These are phyloP conservation scores for Plebejus melissa DNA, from an alignment of 2,888 invertebrate genomes.

Conservation along the genomic window DNA sequence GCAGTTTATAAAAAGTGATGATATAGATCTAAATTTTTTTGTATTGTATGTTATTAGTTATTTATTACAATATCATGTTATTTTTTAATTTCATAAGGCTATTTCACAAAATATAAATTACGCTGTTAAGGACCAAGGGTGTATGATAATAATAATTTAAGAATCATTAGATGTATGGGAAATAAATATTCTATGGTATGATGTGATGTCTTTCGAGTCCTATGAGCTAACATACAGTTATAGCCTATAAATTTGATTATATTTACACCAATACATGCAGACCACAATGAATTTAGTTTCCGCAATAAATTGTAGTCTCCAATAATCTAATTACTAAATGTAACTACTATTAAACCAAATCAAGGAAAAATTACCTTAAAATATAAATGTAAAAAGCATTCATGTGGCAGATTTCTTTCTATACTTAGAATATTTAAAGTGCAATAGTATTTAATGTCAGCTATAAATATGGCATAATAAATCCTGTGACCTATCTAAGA, in stretches of 20 bases:
- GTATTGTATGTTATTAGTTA: background rate
- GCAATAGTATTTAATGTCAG: background rate
- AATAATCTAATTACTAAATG: background rate
- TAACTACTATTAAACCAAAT: background rate
- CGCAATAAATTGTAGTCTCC: conserved; percentile 5
- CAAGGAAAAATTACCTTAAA: background rate
- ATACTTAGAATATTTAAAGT: background rate
- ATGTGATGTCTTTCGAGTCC: background rate
- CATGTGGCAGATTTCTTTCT: background rate
- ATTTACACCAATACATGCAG: conserved; percentile 15
- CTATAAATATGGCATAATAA: background rate
- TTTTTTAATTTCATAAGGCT: background rate
- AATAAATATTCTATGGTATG: background rate
- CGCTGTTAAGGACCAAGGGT: background rate
- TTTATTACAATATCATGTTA: background rate
- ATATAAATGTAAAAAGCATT: conserved; percentile 10
- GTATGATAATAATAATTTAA: background rate
- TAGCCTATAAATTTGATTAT: conserved; percentile 11
- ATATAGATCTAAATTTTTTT: background rate
- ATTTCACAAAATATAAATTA: background rate
- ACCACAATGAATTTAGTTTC: background rate
- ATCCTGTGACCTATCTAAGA: background rate
- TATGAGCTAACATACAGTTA: background rate
- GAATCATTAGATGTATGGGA: background rate
- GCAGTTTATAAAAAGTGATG: background rate